A percentile compares a stretch with the other conserved stretches of the same genome.
phyloP scores from a whole-genome alignment of 2,113 vertebrate species.

The Ursus arctos region DNA sequence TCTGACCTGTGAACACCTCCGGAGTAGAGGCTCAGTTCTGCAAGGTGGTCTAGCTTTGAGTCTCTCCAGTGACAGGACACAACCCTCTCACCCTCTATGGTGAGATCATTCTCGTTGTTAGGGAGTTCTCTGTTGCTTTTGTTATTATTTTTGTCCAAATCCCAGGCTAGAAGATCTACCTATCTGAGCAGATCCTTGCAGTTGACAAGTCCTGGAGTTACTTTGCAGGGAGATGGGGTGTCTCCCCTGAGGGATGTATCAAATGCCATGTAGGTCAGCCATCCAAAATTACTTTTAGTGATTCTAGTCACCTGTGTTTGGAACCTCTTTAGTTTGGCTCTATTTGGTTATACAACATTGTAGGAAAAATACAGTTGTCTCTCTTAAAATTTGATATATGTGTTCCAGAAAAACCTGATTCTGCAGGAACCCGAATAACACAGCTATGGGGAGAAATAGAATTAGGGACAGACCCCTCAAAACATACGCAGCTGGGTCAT shows the following conservation, averaged over 20 bases:
- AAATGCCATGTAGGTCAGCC: not conserved
- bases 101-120: not conserved
- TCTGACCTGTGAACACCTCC: accelerated
- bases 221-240: not conserved
- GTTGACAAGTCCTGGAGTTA: not conserved
- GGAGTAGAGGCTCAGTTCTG: not conserved
- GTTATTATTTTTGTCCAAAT: not conserved
- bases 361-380: not conserved
- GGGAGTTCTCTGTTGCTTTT: not conserved
- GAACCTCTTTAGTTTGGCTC: not conserved
- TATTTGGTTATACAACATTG: not conserved
- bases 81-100: not conserved
- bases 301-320: not conserved
- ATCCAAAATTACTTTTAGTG: not conserved
- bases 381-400: not conserved
- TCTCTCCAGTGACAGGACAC: not conserved
- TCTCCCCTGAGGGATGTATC: not conserved
- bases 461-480: not conserved
- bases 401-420: not conserved
- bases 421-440: not conserved
- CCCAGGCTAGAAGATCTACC: not conserved
- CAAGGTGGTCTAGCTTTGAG: not conserved
- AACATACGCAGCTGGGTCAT: not conserved
- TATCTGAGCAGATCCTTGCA: not conserved
- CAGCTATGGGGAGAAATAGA: not conserved